Base-by-base conservation (phyloP, 2,113 vertebrate species). In the Gobio gobio region DNA sequence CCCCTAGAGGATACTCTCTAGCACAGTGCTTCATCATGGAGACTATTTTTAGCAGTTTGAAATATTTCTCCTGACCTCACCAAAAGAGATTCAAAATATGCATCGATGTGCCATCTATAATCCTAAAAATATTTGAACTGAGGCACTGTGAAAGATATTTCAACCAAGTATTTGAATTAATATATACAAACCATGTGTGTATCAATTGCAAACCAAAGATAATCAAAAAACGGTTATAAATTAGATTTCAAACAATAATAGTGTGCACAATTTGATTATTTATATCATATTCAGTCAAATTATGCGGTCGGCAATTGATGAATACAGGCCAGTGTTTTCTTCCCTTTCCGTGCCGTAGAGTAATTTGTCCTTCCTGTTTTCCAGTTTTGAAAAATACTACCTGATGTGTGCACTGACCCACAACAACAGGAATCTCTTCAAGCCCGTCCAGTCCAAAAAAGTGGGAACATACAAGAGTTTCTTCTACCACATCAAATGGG, bases 401-500 rank as follows among this genome's bases (percentile, higher is more conserved):
- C 94, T 99, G 92, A 89, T 97, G 91, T 99, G 97, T 89, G 96
- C 97, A 59, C 93, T 99, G 88, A 97, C 95, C 75, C 97, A 99
- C 92, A 99, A 98, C 72, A 97, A 96, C 87, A 97, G 94, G 90
- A 97, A 98, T 93, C 94, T 99, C 51, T 98, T 99, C 87, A 99
- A 98, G 90, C 97, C 98, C n/a, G 88, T 99, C 88, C 97, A 99
- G 78, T 99, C 97, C 90, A 99, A 98, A 95, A 97, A 96, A 90
- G 98, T 98, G 91, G 97, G 98, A 88, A 97, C 96, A 2, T 99
- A 99, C 85, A 98, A 95, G 92, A 98, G 94, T 92, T 99, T 99
- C 93, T 99, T 98, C 95, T 98, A 97, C 93, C 96, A 98, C 93
- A 95, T 99, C 92, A 99, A 98, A 90, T 99, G 98, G 98, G 97